A percentile compares a stretch with the other conserved stretches of the same genome.
phyloP scores from a whole-genome alignment of 2,797 vertebrate genomes.

The Hirundo rustica region DNA sequence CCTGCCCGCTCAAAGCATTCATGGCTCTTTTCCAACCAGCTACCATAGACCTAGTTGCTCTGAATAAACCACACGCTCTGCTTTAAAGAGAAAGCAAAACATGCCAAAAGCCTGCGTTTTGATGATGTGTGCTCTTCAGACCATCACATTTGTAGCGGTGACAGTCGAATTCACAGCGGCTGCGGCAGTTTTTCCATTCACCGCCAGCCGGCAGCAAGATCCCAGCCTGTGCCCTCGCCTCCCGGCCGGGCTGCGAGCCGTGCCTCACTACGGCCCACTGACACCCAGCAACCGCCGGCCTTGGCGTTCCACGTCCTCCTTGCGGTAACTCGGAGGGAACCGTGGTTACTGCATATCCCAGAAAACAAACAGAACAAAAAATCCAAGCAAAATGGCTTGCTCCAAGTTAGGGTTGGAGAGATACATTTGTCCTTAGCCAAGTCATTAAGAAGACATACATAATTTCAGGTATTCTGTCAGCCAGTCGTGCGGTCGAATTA shows the following conservation, averaged over 20 bases:
- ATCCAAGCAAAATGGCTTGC: not conserved
- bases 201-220: slow-evolving; percentile 72
- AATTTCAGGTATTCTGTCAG: not conserved
- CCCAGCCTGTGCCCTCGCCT: not conserved
- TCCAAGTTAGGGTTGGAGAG: not conserved
- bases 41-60: not conserved
- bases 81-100: not conserved
- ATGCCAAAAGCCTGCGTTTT: not conserved
- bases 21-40: not conserved
- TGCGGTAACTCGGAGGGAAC: not conserved
- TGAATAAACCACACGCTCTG: not conserved
- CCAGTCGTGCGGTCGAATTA: not conserved
- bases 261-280: rapidly evolving
- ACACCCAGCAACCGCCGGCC: not conserved
- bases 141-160: not conserved
- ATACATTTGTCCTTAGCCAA: not conserved
- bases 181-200: not conserved
- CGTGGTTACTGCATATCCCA: not conserved
- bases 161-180: not conserved
- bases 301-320: not conserved
- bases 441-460: not conserved
- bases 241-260: not conserved
- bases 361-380: not conserved
- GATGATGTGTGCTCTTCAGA: not conserved
- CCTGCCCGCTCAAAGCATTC: not conserved